Conservation (phyloP, 2,113 vertebrate species). For the Todiramphus chloris region DNA sequence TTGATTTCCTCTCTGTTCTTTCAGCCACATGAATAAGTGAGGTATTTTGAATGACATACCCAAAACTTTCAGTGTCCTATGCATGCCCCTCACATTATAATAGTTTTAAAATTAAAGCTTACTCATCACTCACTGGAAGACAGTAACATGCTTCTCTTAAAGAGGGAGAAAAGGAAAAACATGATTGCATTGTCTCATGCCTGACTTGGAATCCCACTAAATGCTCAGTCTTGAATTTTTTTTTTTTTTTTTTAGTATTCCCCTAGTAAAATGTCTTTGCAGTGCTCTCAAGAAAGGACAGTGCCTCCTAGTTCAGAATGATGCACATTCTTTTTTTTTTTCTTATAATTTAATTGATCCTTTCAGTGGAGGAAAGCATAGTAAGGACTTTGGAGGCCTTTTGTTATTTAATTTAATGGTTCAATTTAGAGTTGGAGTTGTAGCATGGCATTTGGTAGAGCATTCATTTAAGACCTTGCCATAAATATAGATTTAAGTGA, state of each 20-base stretch:
- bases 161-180: not conserved
- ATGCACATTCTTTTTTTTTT: not conserved
- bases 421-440: not conserved
- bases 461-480: not conserved
- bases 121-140: not conserved
- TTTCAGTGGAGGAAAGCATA: not conserved
- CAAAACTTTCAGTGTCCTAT: not conserved
- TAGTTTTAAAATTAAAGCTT: not conserved
- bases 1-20: not conserved
- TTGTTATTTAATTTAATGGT: not conserved
- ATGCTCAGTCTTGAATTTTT: not conserved
- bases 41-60: not conserved
- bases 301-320: not conserved
- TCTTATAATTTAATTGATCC: not conserved
- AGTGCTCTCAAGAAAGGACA: not conserved
- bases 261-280: not conserved
- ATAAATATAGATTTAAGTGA: not conserved
- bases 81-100: not conserved
- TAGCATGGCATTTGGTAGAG: not conserved
- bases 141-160: not conserved
- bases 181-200: not conserved
- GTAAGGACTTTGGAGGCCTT: not conserved
- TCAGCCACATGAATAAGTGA: not conserved
- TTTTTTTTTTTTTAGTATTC: not conserved
- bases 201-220: not conserved